Evolutionary conservation across 2,888 invertebrate species (phyloP).

Genomic region (Hirtodrosophila histrioides): DNA sequence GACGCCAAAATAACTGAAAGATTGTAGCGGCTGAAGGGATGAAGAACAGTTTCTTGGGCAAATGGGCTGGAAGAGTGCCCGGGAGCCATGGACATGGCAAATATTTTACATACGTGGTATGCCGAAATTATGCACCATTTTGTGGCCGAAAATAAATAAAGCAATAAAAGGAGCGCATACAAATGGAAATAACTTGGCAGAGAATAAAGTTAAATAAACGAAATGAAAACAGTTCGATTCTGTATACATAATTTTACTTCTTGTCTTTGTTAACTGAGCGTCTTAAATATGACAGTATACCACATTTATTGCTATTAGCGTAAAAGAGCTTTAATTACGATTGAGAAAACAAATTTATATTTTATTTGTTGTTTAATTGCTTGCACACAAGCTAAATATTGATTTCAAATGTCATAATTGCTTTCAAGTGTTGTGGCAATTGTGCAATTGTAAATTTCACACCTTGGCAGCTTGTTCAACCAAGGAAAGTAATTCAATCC

Average conservation of each 20-base stretch:
- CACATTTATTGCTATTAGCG: too few relatives aligned
- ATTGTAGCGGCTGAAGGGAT: constrained; percentile 16
- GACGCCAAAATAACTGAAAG: constrained; percentile 15
- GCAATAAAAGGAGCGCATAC: constrained; percentile 18
- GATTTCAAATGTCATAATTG: constrained; percentile 14
- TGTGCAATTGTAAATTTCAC: constrained; percentile 36
- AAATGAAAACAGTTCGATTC: constrained; percentile 26
- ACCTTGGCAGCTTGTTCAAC: constrained; percentile 28
- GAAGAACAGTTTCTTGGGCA: not conserved
- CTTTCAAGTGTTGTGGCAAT: constrained; percentile 17
- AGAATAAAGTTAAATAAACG: constrained; percentile 12
- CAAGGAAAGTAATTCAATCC: constrained; percentile 20
- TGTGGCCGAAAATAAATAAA: constrained; percentile 27
- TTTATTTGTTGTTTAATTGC: not conserved
- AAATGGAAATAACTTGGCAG: constrained; percentile 13
- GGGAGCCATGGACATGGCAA: constrained; percentile 6
- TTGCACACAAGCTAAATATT: not conserved
- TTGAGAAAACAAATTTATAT: too few relatives aligned
- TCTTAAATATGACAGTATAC: not conserved
- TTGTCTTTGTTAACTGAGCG: not conserved
- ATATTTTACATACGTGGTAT: constrained; percentile 30
- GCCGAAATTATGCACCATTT: constrained; percentile 29
- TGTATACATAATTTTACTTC: constrained; percentile 3
- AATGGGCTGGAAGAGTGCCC: constrained; percentile 2
- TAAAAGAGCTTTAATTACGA: too few relatives aligned